Evolutionary conservation across 2,888 invertebrate genomes (phyloP).

Genomic region (Nephrocerus scutellatus): DNA sequence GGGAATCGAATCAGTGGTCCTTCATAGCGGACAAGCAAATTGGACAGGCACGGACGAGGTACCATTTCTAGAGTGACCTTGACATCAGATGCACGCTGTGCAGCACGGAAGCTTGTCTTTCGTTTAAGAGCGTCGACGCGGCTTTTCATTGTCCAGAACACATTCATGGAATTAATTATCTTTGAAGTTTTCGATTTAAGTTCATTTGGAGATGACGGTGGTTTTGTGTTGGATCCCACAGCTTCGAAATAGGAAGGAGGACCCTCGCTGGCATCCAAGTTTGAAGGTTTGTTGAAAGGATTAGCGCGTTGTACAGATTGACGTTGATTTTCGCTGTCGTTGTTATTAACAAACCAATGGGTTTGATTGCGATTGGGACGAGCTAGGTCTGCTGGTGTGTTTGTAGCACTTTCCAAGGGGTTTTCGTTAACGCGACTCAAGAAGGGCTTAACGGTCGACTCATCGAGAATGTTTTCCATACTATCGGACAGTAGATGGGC

Average conservation of each 20-base stretch:
- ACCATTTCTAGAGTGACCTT: slow-evolving; percentile 44
- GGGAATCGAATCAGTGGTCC: slow-evolving; percentile 45
- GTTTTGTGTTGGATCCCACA: slow-evolving; percentile 27
- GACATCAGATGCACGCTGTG: slow-evolving; percentile 30
- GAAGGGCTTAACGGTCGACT: slow-evolving; percentile 28
- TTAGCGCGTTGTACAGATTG: slow-evolving; percentile 20
- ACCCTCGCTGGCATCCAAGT: slow-evolving; percentile 37
- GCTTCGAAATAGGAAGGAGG: slow-evolving; percentile 46
- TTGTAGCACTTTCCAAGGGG: slow-evolving; percentile 8
- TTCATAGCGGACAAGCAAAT: slow-evolving; percentile 41
- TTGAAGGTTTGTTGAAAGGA: slow-evolving; percentile 28
- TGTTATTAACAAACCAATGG: slow-evolving; percentile 39
- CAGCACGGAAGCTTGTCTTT: slow-evolving; percentile 38
- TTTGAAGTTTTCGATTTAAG: slow-evolving; percentile 31
- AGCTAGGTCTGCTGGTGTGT: slow-evolving; percentile 28
- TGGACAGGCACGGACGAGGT: slow-evolving; percentile 43
- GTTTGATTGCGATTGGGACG: slow-evolving; percentile 35
- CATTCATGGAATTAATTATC: slow-evolving; percentile 35
- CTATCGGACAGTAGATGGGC: slow-evolving; percentile 38
- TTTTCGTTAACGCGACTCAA: slow-evolving; percentile 29
- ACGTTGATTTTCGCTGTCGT: slow-evolving; percentile 15
- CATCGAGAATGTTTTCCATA: slow-evolving; percentile 38
- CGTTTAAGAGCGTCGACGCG: slow-evolving; percentile 44
- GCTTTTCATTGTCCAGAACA: slow-evolving; percentile 40
- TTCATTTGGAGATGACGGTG: slow-evolving; percentile 15